A percentile compares a stretch with the other conserved stretches of the same genome.
Conservation (phyloP, 2,797 vertebrate genomes). For the Mormyrops attenuatus region DNA sequence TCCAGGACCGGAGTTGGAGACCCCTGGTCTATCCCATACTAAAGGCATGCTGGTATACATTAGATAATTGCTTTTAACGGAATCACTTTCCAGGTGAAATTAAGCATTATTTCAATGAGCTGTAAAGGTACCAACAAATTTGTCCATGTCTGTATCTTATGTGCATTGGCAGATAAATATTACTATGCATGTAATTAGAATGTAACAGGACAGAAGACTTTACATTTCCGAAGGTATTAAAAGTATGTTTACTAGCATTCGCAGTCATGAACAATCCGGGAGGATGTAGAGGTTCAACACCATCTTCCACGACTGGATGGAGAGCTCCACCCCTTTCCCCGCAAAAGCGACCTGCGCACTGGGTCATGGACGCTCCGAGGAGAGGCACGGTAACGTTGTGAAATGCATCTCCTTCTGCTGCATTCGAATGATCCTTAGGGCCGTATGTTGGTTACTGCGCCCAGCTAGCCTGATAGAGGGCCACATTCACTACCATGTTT, state of each 20-base stretch:
- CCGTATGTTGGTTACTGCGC: conserved; percentile 45
- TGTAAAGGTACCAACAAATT: background rate
- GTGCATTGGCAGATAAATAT: background rate
- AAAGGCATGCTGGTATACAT: background rate
- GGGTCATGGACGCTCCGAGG: background rate
- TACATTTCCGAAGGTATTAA: background rate
- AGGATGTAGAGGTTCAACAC: background rate
- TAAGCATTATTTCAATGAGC: background rate
- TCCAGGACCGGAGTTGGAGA: too few species aligned
- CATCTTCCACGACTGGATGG: background rate
- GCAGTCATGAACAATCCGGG: background rate
- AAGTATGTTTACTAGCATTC: background rate
- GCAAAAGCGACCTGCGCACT: background rate
- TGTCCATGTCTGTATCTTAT: background rate
- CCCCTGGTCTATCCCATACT: background rate
- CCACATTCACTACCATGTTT: conserved; percentile 51
- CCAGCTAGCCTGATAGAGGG: conserved; percentile 37
- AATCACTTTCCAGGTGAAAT: background rate
- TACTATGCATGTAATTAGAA: background rate
- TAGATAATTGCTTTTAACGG: background rate
- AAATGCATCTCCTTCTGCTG: conserved; percentile 44
- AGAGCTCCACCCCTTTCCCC: background rate
- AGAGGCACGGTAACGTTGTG: background rate
- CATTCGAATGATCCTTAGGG: conserved; percentile 42
- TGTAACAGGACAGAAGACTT: background rate